Conservation (phyloP, 2,797 vertebrate genomes). For the Psittacula derbiana region DNA sequence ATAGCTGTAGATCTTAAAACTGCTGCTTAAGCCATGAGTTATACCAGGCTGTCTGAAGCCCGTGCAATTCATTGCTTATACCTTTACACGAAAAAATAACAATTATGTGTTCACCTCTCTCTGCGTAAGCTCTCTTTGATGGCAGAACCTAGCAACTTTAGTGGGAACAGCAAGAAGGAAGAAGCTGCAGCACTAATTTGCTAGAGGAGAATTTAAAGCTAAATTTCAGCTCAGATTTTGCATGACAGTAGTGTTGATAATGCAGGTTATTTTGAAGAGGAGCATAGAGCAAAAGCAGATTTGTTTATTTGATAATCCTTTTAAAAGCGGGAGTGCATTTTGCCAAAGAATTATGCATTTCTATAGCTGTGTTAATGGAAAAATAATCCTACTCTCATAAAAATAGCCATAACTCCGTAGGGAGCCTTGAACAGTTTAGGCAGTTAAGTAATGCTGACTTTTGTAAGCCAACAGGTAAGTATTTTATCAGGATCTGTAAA, state of each 20-base stretch:
- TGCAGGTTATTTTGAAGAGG: not conserved
- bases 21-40: not conserved
- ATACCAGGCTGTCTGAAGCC: not conserved
- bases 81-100: rapidly evolving
- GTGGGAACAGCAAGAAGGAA: not conserved
- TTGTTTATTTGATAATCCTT: not conserved
- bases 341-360: not conserved
- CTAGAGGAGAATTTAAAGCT: not conserved
- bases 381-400: not conserved
- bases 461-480: not conserved
- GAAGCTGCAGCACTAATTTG: not conserved
- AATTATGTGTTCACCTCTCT: rapidly evolving
- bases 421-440: not conserved
- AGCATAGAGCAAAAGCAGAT: not conserved
- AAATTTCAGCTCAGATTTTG: not conserved
- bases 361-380: not conserved
- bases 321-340: not conserved
- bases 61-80: not conserved
- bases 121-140: no score
- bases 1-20: not conserved
- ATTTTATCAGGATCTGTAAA: not conserved
- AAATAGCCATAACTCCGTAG: not conserved
- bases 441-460: not conserved
- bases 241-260: not conserved
- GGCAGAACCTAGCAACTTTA: not conserved